Percentiles rank a stretch among this genome's conserved stretches.
phyloP scores from a whole-genome alignment of 2,113 vertebrate genomes.

The Thunnus thynnus region DNA sequence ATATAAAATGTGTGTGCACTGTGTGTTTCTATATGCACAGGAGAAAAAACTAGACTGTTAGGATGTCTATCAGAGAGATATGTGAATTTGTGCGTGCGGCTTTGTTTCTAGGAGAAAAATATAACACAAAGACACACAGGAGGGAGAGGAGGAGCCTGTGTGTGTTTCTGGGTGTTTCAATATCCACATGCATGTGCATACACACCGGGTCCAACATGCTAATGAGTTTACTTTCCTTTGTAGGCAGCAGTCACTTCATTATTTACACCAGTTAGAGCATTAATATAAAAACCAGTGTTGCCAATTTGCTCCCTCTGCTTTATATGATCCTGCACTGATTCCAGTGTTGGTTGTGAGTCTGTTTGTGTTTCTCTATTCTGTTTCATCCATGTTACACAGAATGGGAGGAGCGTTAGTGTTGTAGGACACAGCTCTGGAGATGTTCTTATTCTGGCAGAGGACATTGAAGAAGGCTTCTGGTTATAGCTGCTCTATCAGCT shows the following conservation, averaged over 20 bases:
- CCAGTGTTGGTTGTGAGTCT: slow-evolving; percentile 22
- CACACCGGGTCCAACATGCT: slow-evolving; percentile 16
- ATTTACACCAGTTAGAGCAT: slow-evolving; percentile 57
- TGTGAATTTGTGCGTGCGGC: background rate
- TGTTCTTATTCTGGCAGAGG: slow-evolving; percentile 12
- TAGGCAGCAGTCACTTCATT: slow-evolving; percentile 51
- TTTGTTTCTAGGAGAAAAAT: slow-evolving; percentile 1
- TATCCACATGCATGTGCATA: slow-evolving; percentile 20
- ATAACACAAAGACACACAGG: background rate
- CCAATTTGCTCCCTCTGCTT: slow-evolving; percentile 38
- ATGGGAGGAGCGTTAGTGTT: background rate
- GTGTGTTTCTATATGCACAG: no score
- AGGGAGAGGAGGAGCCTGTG: background rate
- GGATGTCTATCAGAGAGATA: background rate
- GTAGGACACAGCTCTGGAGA: slow-evolving; percentile 43
- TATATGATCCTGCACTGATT: slow-evolving; percentile 2
- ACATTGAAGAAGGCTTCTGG: background rate
- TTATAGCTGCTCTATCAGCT: background rate
- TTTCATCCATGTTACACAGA: slow-evolving; percentile 37
- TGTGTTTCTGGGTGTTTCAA: background rate
- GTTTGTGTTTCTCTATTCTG: slow-evolving; percentile 40
- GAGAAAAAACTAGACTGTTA: background rate
- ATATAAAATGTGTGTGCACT: background rate
- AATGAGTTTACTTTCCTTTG: slow-evolving; percentile 36
- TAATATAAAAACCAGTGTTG: slow-evolving; percentile 48